Evolutionary conservation across 1,140 invertebrate genomes (phyloP), one percentile per base, ranked within the genome.

Genomic region (Marisa cornuarietis): DNA sequence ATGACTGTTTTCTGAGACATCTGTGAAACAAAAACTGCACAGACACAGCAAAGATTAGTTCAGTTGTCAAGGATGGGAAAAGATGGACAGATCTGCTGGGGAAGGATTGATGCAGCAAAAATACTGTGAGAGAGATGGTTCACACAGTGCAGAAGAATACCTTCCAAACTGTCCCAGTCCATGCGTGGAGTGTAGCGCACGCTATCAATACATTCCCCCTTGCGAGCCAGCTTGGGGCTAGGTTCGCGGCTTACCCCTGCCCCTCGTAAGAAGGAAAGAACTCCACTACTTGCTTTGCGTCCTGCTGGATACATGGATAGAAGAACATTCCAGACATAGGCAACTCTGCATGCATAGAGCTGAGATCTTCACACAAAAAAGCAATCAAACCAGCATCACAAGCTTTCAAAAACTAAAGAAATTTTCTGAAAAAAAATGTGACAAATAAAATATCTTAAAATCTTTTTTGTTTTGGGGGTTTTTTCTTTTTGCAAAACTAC

Each of bases 181-280:
- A 83, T 51, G 52, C 83, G 81, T 5, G 86, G 85, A 20, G 80
- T 85, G 76, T 90, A 90, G 65, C 83, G 83, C 69, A 90, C 88
- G 18, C 85, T 79, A 58, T 89, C 88, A 51, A 88, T 74, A 26
- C 72, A 81, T 10, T 82, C 79, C 42, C 31, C 61, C 72, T 61
- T 68, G 31, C 72, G 74, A 22, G 54, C 52, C 49, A 76, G 78
- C 20, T 75, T 75, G 61, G 76, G 75, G 76, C 72, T 80, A 49
- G 72, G 65, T 42, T 83, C 79, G 14, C 66, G 71, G 31, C 54
- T 73, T 58, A 73, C 58, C 58, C 63, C 51, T 14, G 78, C 76
- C 69, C 85, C 83, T 49, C 87, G 83, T 63, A 89, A 83, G 81
- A 89, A 88, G 24, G 86, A 84, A 69, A 88, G 77, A 63, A 89